These are phyloP conservation scores for Linepithema humile DNA, from an alignment of 1,140 invertebrate genomes.

Conservation along the genomic window DNA sequence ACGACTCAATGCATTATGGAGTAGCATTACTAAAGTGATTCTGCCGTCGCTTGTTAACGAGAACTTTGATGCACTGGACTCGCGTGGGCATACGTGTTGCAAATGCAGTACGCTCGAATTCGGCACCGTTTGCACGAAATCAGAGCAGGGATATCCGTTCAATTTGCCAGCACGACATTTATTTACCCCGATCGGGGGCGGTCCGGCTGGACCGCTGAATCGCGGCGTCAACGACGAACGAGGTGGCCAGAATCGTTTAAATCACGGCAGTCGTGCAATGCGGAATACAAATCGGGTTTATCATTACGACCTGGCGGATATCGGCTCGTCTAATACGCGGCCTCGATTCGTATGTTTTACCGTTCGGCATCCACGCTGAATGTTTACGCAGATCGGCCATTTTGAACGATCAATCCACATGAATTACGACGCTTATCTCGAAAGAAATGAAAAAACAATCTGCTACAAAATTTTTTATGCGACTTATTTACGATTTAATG, in stretches of 20 bases:
- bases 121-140: conserved; percentile 29
- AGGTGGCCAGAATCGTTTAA: conserved; percentile 18
- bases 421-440: background rate
- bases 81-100: background rate
- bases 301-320: conserved; percentile 41
- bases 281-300: conserved; percentile 49
- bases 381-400: background rate
- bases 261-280: conserved; percentile 7
- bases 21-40: conserved; percentile 14
- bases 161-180: conserved; percentile 49
- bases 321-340: conserved; percentile 6
- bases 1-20: background rate
- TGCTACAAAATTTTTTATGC: background rate
- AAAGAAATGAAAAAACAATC: background rate
- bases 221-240: conserved; percentile 7
- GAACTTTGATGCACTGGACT: background rate
- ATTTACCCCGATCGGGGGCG: conserved; percentile 22
- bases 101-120: conserved; percentile 24
- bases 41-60: conserved; percentile 4
- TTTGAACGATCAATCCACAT: background rate
- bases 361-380: background rate
- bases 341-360: conserved; percentile 24
- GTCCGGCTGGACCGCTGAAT: conserved; percentile 4
- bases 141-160: conserved; percentile 39
- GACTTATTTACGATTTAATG: conserved; percentile 8